These are phyloP conservation scores for Ianthella basta DNA, from an alignment of 37 sponge, comb jelly and placozoan genomes.

Conservation along the genomic window DNA sequence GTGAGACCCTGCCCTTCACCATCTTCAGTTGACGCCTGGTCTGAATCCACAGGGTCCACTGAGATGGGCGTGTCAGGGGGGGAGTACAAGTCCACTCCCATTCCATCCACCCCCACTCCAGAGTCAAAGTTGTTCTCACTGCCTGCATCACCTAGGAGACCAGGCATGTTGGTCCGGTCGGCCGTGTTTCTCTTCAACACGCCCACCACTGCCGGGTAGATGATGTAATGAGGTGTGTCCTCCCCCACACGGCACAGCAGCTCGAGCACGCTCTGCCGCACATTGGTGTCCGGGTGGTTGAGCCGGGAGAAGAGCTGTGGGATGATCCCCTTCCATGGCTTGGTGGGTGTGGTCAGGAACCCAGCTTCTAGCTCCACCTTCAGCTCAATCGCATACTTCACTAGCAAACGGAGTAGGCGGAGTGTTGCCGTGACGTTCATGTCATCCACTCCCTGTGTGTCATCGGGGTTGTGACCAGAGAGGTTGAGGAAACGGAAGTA, in stretches of 20 bases:
- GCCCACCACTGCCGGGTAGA: slow-evolving; percentile 92
- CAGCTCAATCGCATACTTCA: slow-evolving; percentile 87
- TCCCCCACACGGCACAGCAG: slow-evolving; percentile 82
- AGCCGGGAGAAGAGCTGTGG: slow-evolving; percentile 94
- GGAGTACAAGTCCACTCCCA: slow-evolving; percentile 47
- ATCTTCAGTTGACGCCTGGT: slow-evolving; percentile 33
- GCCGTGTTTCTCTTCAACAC: slow-evolving; percentile 40
- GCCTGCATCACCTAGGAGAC: slow-evolving; percentile 25
- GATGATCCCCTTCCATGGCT: slow-evolving; percentile 94
- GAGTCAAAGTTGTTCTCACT: slow-evolving; percentile 51
- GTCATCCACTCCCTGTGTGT: slow-evolving; percentile 74
- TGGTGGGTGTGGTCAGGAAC: slow-evolving; percentile 79
- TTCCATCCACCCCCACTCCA: slow-evolving; percentile 48
- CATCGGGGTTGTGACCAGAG: slow-evolving; percentile 50
- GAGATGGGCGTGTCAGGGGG: slow-evolving; percentile 51
- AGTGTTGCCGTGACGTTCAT: slow-evolving; percentile 93
- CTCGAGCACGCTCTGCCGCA: slow-evolving; percentile 84
- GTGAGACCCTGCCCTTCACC: slow-evolving; percentile 5
- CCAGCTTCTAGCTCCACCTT: slow-evolving; percentile 81
- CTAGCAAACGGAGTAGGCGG: slow-evolving; percentile 81
- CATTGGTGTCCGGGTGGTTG: slow-evolving; percentile 88
- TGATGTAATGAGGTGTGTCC: slow-evolving; percentile 90
- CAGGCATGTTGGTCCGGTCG: slow-evolving; percentile 16
- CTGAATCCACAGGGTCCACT: not conserved
- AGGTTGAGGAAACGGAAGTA: slow-evolving; percentile 89